Conservation (phyloP, 2,888 invertebrate species). For the Harmothoe impar region DNA sequence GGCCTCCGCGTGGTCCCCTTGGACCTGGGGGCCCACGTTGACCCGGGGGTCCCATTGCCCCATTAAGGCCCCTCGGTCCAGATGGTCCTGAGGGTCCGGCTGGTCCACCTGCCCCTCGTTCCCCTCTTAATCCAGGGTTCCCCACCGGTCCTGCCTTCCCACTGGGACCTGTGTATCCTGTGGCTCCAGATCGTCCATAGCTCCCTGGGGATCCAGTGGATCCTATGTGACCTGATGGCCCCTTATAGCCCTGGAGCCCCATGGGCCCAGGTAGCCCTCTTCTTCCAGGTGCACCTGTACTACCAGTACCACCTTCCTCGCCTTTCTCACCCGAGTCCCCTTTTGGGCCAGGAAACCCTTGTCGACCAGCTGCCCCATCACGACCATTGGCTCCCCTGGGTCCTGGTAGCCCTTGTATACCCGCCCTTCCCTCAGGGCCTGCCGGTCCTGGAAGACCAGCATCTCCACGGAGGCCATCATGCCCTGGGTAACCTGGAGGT, state of each 20-base stretch:
- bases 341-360: neutral
- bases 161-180: slow-evolving; percentile 36
- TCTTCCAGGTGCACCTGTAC: neutral
- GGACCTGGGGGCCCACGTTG: neutral
- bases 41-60: slow-evolving; percentile 40
- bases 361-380: neutral
- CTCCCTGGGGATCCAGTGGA: neutral
- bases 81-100: slow-evolving; percentile 27
- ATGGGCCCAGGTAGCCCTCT: neutral
- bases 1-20: neutral
- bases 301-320: neutral
- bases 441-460: neutral
- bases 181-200: slow-evolving; percentile 34
- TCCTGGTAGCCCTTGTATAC: neutral
- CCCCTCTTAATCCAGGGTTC: slow-evolving; percentile 12
- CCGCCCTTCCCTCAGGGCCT: neutral
- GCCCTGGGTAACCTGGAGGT: slow-evolving; percentile 29
- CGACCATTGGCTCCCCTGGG: neutral
- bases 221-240: neutral
- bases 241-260: neutral
- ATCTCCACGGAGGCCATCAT: neutral
- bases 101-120: neutral
- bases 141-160: slow-evolving; percentile 34
- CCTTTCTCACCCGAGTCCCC: neutral
- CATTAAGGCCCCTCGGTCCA: slow-evolving; percentile 50